Conservation (phyloP, 2,113 vertebrate species). For the Cavia porcellus region DNA sequence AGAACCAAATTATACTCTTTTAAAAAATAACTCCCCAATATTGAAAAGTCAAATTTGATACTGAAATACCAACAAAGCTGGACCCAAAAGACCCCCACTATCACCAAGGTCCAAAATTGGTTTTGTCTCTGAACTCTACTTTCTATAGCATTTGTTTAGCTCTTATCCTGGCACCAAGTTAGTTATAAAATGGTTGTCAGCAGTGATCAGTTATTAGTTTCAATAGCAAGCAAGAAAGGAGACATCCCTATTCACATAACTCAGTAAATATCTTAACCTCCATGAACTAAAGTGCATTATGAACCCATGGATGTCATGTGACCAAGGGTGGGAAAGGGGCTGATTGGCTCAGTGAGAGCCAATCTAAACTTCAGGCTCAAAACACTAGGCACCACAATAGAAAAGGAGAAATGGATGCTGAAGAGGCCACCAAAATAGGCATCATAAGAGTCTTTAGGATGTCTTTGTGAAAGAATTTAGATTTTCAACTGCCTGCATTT, state of each 20-base stretch:
- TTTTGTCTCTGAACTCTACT: background rate
- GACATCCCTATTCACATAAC: background rate
- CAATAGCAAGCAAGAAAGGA: background rate
- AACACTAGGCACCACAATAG: too few species aligned
- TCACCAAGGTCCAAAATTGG: background rate
- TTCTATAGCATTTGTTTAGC: background rate
- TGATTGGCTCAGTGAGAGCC: background rate
- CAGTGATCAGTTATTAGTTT: background rate
- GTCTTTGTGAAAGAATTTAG: background rate
- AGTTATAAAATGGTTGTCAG: background rate
- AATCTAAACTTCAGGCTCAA: background rate
- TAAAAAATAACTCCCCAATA: background rate
- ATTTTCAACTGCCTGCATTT: background rate
- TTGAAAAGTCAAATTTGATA: background rate
- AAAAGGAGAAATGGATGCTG: background rate
- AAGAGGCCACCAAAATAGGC: background rate
- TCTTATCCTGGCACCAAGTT: background rate
- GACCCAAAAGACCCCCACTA: background rate
- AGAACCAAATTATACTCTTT: background rate
- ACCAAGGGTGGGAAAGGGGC: background rate
- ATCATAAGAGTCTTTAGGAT: background rate
- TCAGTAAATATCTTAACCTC: background rate
- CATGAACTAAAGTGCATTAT: background rate
- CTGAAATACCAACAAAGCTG: background rate
- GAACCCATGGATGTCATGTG: background rate